phyloP scores from a whole-genome alignment of 2,888 invertebrate species.

The Caenorhabditis uteleia region DNA sequence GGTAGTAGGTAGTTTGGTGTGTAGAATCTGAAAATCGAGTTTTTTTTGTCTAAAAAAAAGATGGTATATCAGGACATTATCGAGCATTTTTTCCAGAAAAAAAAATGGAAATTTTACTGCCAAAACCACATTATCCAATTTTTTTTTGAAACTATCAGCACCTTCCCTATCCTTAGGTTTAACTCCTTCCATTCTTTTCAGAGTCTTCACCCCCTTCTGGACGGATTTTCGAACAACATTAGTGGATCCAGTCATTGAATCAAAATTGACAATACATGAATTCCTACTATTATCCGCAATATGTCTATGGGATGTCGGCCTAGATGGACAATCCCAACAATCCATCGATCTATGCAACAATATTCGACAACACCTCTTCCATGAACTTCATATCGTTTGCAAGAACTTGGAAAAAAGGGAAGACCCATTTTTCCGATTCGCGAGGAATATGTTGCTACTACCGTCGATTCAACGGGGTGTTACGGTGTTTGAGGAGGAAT shows the following conservation, averaged over 20 bases:
- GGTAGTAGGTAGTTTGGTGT: too few species aligned
- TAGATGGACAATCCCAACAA: constrained; percentile 22
- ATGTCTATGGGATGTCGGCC: constrained; percentile 17
- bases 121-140: too few species aligned
- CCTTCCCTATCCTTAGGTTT: too few species aligned
- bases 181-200: too few species aligned
- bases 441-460: constrained; percentile 18
- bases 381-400: constrained; percentile 19
- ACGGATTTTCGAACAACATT: constrained; percentile 23
- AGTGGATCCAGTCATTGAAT: constrained; percentile 21
- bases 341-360: constrained; percentile 9
- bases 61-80: too few species aligned
- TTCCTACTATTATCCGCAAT: constrained; percentile 19
- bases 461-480: constrained; percentile 24
- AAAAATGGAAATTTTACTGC: too few species aligned
- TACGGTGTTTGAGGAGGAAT: constrained; percentile 27
- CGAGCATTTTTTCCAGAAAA: too few species aligned
- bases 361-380: constrained; percentile 11
- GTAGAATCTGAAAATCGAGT: too few species aligned
- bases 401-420: constrained; percentile 5
- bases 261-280: constrained; percentile 25
- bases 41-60: too few species aligned
- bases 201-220: constrained; percentile 26
- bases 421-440: constrained; percentile 17
- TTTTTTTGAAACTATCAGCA: too few species aligned